These are phyloP conservation scores for Yoshiicerus persimilis DNA, from an alignment of 1,140 invertebrate species.

Conservation along the genomic window DNA sequence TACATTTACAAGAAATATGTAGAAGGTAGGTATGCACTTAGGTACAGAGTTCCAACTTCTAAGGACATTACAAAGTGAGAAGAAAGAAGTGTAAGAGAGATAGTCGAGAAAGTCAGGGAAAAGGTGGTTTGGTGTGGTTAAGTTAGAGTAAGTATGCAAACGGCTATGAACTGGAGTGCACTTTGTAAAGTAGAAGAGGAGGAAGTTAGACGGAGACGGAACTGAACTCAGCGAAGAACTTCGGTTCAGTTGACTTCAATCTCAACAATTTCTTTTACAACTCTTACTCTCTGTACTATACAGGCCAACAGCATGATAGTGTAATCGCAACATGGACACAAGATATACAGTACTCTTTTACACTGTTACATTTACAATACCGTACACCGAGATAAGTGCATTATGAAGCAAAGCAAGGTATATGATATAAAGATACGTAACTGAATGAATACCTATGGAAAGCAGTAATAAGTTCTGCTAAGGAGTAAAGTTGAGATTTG, in stretches of 20 bases:
- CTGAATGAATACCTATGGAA: background rate
- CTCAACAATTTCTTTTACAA: background rate
- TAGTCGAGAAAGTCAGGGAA: background rate
- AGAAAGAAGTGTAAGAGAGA: background rate
- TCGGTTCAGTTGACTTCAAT: background rate
- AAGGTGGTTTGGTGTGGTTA: background rate
- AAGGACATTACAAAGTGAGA: background rate
- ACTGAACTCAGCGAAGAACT: slow-evolving; percentile 15
- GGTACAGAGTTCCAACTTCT: background rate
- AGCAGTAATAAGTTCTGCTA: background rate
- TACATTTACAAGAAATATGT: background rate
- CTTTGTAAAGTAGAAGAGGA: background rate
- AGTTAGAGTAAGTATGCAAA: background rate
- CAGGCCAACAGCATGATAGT: background rate
- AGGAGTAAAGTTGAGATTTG: slow-evolving; percentile 2
- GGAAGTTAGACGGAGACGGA: slow-evolving; percentile 9
- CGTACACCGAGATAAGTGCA: background rate
- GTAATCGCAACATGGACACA: background rate
- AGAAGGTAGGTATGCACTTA: background rate
- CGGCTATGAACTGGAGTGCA: background rate
- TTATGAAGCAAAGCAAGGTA: background rate
- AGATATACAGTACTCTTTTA: too few relatives aligned
- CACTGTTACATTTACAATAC: background rate
- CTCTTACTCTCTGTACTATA: background rate
- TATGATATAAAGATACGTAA: background rate